Evolutionary conservation across 2,113 vertebrate genomes (phyloP).

Genomic region (Lamprologus callipterus): DNA sequence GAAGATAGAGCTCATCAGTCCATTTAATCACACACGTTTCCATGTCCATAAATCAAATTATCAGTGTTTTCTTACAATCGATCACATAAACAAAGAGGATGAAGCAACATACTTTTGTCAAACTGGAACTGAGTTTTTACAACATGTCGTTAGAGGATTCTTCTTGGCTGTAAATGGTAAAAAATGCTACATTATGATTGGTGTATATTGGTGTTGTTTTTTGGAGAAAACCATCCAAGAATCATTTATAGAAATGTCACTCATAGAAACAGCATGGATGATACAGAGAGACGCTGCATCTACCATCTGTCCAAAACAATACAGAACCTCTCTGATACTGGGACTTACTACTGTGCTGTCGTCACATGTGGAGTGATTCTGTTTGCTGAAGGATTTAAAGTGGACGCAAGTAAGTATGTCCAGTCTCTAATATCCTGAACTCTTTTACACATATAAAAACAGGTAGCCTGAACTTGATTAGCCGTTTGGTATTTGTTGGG

Average conservation of each 20-base stretch:
- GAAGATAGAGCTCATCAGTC: rapidly evolving
- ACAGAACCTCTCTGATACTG: neutral
- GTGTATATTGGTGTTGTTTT: neutral
- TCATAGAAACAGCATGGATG: neutral
- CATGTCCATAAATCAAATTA: rapidly evolving
- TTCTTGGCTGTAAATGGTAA: slow-evolving; percentile 4
- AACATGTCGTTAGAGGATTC: neutral
- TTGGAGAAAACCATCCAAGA: neutral
- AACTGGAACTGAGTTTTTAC: neutral
- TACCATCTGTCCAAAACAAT: slow-evolving; percentile 19
- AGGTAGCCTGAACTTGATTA: rapidly evolving
- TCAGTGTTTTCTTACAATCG: neutral
- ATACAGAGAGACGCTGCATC: neutral
- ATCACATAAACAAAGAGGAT: neutral
- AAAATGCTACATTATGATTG: neutral
- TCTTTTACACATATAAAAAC: neutral
- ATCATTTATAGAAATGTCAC: neutral
- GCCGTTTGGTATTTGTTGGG: rapidly evolving
- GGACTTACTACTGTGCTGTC: slow-evolving; percentile 48
- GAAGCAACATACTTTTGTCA: slow-evolving; percentile 16
- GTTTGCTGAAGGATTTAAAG: slow-evolving; percentile 15
- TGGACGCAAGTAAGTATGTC: neutral
- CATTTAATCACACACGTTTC: neutral
- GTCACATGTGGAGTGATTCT: slow-evolving; percentile 29
- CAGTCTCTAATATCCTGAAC: neutral